Conservation (phyloP, 2,797 vertebrate genomes). For the Characodon lateralis region DNA sequence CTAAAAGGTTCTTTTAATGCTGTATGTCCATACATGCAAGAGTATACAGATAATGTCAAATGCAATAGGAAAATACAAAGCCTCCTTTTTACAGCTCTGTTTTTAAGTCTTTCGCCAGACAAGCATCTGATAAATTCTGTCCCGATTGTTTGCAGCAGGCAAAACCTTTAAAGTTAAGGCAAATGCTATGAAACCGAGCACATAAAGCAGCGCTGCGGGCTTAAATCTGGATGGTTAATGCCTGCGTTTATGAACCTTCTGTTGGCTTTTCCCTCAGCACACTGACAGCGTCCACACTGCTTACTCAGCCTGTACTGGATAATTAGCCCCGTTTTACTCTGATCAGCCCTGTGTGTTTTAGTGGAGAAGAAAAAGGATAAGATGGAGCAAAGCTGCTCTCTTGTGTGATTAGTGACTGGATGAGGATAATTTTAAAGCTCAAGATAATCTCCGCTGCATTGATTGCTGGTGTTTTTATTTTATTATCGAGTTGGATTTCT, state of each 20-base stretch:
- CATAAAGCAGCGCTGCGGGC: slow-evolving; percentile 54
- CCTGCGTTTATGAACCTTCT: slow-evolving; percentile 72
- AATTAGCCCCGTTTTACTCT: slow-evolving; percentile 68
- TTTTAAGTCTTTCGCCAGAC: slow-evolving; percentile 18
- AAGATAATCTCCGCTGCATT: slow-evolving; percentile 58
- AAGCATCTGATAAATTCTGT: slow-evolving; percentile 38
- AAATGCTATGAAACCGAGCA: slow-evolving; percentile 55
- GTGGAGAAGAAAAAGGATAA: slow-evolving; percentile 30
- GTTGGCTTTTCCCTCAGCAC: slow-evolving; percentile 64
- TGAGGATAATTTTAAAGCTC: slow-evolving; percentile 44
- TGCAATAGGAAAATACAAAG: slow-evolving; percentile 17
- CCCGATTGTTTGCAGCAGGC: slow-evolving; percentile 57
- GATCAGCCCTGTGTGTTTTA: slow-evolving; percentile 56
- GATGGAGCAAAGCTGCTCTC: slow-evolving; percentile 42
- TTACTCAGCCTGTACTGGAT: slow-evolving; percentile 71
- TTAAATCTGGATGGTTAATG: slow-evolving; percentile 71
- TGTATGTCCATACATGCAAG: slow-evolving; percentile 20
- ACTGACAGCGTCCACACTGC: slow-evolving; percentile 56
- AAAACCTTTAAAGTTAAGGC: slow-evolving; percentile 58
- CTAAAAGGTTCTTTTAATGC: slow-evolving; percentile 50
- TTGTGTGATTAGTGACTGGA: slow-evolving; percentile 44
- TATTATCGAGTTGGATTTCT: slow-evolving; percentile 17
- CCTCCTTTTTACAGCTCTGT: slow-evolving; percentile 13
- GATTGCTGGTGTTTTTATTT: slow-evolving; percentile 27
- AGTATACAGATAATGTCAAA: slow-evolving; percentile 9